A percentile compares a stretch with the other conserved stretches of the same genome.
Conservation (phyloP, 2,797 vertebrate species). For the Pantherophis vulpinus region DNA sequence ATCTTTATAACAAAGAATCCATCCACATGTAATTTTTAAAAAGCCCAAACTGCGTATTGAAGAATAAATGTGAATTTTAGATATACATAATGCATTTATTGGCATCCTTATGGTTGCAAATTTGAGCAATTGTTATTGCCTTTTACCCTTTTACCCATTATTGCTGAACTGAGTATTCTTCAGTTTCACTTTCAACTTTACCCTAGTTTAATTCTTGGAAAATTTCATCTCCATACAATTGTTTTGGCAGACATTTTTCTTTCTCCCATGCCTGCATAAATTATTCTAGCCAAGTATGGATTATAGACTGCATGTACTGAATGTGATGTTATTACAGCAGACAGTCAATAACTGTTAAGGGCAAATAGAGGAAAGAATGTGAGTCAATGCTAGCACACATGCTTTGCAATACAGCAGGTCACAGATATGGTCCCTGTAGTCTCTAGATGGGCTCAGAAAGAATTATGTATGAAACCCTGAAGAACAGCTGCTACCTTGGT, state of each 20-base stretch:
- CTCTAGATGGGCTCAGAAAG: neutral
- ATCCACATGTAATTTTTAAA: neutral
- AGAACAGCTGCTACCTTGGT: neutral
- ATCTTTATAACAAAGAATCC: neutral
- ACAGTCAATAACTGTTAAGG: neutral
- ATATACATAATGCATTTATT: slow-evolving; percentile 6
- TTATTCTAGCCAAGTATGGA: neutral
- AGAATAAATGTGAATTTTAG: neutral
- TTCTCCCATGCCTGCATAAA: neutral
- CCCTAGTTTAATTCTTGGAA: neutral
- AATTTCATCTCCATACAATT: neutral
- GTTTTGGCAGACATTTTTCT: neutral
- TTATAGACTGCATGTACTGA: neutral
- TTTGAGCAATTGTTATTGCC: neutral
- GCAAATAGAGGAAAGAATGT: neutral
- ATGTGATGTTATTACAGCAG: neutral
- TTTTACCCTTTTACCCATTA: neutral
- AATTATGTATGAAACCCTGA: neutral
- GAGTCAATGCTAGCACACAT: too few relatives aligned
- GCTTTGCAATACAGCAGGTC: neutral
- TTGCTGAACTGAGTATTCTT: neutral
- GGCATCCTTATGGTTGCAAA: neutral
- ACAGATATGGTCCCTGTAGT: neutral
- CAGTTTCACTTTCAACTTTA: neutral
- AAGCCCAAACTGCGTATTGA: neutral